Conservation (phyloP, 2,797 vertebrate species). For the Eulemur coronatus region DNA sequence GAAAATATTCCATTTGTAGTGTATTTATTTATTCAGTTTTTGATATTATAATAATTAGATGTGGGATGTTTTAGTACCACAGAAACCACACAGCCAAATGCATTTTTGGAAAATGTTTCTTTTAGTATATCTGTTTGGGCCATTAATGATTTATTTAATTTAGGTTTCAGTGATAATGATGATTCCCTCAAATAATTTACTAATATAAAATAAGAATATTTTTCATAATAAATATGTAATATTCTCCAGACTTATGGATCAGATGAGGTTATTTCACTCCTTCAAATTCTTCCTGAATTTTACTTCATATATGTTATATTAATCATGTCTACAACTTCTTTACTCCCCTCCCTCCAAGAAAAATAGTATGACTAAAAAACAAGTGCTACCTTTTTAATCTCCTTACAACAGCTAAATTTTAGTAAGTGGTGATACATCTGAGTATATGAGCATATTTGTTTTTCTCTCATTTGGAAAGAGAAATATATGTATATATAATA, state of each 20-base stretch:
- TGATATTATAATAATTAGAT: background rate
- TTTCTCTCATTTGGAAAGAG: background rate
- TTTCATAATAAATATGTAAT: background rate
- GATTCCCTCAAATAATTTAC: background rate
- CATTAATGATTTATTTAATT: background rate
- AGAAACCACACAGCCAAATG: background rate
- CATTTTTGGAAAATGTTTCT: constrained; percentile 11
- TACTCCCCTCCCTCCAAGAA: background rate
- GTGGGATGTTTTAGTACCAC: background rate
- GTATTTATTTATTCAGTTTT: background rate
- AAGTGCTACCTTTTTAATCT: background rate
- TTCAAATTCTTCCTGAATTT: background rate
- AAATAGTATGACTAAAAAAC: background rate
- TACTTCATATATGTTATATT: background rate
- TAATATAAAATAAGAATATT: background rate
- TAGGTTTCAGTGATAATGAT: background rate
- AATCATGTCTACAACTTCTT: background rate
- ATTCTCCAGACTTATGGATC: background rate
- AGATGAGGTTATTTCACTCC: background rate
- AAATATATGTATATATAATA: background rate
- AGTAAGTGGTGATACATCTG: background rate
- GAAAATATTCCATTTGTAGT: background rate
- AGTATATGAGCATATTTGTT: background rate
- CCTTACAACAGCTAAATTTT: background rate
- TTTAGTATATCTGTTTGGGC: constrained; percentile 20